Percentiles rank a stretch among this genome's conserved stretches.
Conservation (phyloP, 2,888 invertebrate genomes). For the Eledona agricola region DNA sequence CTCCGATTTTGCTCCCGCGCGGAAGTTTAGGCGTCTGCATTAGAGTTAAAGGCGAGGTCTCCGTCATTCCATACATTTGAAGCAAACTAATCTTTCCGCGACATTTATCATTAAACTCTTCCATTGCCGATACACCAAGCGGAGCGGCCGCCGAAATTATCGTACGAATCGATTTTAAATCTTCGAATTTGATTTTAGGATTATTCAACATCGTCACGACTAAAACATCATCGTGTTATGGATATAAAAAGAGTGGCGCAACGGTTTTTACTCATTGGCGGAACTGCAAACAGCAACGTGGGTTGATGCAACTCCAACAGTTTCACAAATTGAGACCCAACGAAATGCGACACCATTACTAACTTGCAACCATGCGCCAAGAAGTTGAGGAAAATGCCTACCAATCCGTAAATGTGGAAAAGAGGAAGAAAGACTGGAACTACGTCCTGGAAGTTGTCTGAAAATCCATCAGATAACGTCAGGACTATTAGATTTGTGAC, state of each 20-base stretch:
- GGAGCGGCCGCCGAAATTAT: slow-evolving; percentile 67
- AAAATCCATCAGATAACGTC: slow-evolving; percentile 1
- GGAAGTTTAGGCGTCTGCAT: slow-evolving; percentile 48
- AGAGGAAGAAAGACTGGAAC: slow-evolving; percentile 62
- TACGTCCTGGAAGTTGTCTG: slow-evolving; percentile 50
- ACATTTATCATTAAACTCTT: slow-evolving; percentile 50
- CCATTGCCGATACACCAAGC: slow-evolving; percentile 52
- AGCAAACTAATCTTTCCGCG: slow-evolving; percentile 42
- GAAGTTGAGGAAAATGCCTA: slow-evolving; percentile 59
- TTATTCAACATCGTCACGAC: slow-evolving; percentile 47
- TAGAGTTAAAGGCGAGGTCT: slow-evolving; percentile 69
- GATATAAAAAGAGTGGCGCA: not conserved
- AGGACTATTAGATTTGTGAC: not conserved
- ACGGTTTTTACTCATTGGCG: slow-evolving; percentile 63
- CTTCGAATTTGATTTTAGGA: slow-evolving; percentile 61
- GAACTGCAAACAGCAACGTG: slow-evolving; percentile 63
- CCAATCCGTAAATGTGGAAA: slow-evolving; percentile 66
- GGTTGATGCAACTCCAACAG: slow-evolving; percentile 43
- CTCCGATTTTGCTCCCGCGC: slow-evolving; percentile 48
- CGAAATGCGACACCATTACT: slow-evolving; percentile 59
- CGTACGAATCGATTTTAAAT: slow-evolving; percentile 61
- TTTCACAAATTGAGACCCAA: slow-evolving; percentile 41
- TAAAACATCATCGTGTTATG: slow-evolving; percentile 3
- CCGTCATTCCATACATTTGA: slow-evolving; percentile 72
- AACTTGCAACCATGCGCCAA: slow-evolving; percentile 61